Conservation (phyloP, 1,140 invertebrate genomes). For the Melipona quadrifasciata region DNA sequence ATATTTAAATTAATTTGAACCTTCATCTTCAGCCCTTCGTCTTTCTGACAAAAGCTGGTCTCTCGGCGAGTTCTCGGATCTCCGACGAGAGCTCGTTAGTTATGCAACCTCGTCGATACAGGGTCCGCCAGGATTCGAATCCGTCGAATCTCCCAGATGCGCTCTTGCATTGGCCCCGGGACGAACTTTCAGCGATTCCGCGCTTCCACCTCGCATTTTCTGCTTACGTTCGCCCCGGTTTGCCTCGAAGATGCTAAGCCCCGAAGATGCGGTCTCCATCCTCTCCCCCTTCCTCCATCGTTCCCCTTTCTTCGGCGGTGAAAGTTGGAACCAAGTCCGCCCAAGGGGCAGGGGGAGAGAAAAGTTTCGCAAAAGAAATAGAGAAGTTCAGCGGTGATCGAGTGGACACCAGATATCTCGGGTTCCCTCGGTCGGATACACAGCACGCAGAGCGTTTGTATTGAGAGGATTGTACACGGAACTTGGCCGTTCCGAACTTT, state of each 20-base stretch:
- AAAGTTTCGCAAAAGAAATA: constrained; percentile 32
- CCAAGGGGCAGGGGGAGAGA: too few relatives aligned
- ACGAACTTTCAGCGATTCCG: constrained; percentile 55
- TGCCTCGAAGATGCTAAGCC: constrained; percentile 8
- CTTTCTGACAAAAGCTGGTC: background rate
- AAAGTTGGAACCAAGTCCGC: background rate
- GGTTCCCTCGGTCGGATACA: constrained; percentile 27
- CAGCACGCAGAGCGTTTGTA: background rate
- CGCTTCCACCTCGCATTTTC: constrained; percentile 54
- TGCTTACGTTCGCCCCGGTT: constrained; percentile 58
- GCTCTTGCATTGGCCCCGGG: constrained; percentile 53
- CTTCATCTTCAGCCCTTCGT: background rate
- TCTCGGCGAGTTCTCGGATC: background rate
- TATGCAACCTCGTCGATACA: constrained; percentile 20
- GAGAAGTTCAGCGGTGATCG: constrained; percentile 38
- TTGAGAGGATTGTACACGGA: constrained; percentile 7
- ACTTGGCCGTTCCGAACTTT: constrained; percentile 18
- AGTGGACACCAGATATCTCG: constrained; percentile 45
- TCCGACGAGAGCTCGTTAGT: background rate
- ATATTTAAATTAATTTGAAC: background rate
- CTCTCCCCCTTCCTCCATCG: background rate
- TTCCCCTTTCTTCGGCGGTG: too few relatives aligned
- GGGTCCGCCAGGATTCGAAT: too few relatives aligned
- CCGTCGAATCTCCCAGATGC: constrained; percentile 30
- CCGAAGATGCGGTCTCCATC: background rate